These are phyloP conservation scores for Diachasma alloeum DNA, from an alignment of 1,140 invertebrate species.

Conservation along the genomic window DNA sequence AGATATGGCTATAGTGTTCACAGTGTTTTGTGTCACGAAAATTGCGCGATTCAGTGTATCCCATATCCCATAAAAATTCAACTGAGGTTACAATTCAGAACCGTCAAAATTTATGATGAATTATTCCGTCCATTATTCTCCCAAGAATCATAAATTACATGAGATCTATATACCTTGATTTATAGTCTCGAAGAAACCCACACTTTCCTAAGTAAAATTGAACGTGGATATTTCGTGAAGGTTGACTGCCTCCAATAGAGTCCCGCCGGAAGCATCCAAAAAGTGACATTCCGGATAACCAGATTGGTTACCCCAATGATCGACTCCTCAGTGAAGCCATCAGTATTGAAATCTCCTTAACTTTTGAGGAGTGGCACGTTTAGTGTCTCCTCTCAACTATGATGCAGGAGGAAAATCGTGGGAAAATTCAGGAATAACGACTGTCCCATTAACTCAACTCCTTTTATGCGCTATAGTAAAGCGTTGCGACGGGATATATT, in stretches of 20 bases:
- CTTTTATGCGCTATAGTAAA: background rate
- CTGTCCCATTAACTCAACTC: background rate
- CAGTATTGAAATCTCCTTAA: no score
- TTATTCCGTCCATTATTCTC: background rate
- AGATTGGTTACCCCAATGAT: constrained; percentile 9
- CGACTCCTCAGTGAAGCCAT: background rate
- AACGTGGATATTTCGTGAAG: background rate
- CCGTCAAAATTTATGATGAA: background rate
- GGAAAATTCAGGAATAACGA: background rate
- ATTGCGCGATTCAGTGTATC: no score
- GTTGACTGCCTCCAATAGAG: constrained; percentile 8
- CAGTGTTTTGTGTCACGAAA: background rate
- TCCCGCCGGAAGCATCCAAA: background rate
- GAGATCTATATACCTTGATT: background rate
- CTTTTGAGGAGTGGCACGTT: no score
- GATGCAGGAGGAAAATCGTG: no score
- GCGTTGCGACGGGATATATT: background rate
- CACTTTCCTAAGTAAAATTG: background rate
- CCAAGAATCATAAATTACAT: background rate
- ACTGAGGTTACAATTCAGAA: background rate
- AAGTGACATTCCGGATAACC: constrained; percentile 4
- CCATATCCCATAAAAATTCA: background rate
- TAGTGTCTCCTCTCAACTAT: no score
- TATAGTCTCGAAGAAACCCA: background rate
- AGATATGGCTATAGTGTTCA: no score